Percentiles rank a stretch among this genome's conserved stretches.
These are phyloP conservation scores for Oithona nana DNA, from an alignment of 2,888 invertebrate species.

Conservation along the genomic window DNA sequence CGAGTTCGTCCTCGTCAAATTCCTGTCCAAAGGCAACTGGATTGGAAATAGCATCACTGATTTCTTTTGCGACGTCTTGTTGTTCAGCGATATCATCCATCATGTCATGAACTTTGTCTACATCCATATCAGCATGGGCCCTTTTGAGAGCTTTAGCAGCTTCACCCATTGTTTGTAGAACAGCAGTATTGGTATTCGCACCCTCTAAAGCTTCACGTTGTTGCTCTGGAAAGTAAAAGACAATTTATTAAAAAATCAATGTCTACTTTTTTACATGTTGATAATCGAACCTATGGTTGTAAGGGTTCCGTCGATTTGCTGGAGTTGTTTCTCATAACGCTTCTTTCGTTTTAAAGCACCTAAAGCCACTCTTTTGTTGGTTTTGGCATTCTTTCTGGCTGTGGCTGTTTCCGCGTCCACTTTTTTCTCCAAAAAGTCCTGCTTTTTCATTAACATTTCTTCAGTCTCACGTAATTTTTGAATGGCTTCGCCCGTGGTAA, in stretches of 20 bases:
- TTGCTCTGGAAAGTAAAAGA: too few relatives aligned
- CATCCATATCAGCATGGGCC: slow-evolving; percentile 69
- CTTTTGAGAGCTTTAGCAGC: slow-evolving; percentile 88
- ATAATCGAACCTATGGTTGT: too few relatives aligned
- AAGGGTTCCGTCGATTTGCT: slow-evolving; percentile 92
- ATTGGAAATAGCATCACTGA: slow-evolving; percentile 93
- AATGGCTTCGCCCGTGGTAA: slow-evolving; percentile 84
- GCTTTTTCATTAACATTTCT: slow-evolving; percentile 88
- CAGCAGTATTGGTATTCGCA: slow-evolving; percentile 92
- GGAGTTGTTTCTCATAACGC: slow-evolving; percentile 71
- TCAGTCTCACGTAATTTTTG: slow-evolving; percentile 91
- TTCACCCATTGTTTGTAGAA: slow-evolving; percentile 82
- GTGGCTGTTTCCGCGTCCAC: slow-evolving; percentile 65
- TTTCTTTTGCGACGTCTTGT: slow-evolving; percentile 93
- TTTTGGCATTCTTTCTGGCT: slow-evolving; percentile 81
- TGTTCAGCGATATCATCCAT: slow-evolving; percentile 99
- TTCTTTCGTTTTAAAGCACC: slow-evolving; percentile 24
- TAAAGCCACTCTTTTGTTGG: slow-evolving; percentile 56
- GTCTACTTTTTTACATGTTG: too few relatives aligned
- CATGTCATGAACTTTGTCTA: slow-evolving; percentile 72
- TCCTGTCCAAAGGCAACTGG: slow-evolving; percentile 73
- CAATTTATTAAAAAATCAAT: too few relatives aligned
- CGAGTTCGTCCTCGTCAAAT: slow-evolving; percentile 50
- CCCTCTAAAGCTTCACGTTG: slow-evolving; percentile 92
- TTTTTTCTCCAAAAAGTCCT: slow-evolving; percentile 87